These are phyloP conservation scores for Napeogenes sylphis DNA, from an alignment of 2,888 invertebrate species.

Conservation along the genomic window DNA sequence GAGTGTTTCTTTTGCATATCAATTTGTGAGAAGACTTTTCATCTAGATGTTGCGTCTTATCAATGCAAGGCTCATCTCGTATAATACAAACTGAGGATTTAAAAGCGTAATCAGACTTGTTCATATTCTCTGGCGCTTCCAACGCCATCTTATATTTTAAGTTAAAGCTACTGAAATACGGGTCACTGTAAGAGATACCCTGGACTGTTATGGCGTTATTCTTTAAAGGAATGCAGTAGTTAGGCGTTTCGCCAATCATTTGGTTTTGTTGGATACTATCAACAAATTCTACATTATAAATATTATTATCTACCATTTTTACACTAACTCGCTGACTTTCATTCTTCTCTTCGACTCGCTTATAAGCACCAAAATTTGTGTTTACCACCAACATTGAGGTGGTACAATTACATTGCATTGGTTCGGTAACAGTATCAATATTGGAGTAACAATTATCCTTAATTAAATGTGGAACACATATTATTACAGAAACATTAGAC, in stretches of 20 bases:
- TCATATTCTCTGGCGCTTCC: slow-evolving; percentile 75
- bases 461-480: slow-evolving; percentile 82
- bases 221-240: slow-evolving; percentile 78
- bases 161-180: slow-evolving; percentile 79
- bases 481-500: slow-evolving; percentile 79
- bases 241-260: slow-evolving; percentile 78
- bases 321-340: slow-evolving; percentile 77
- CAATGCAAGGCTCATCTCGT: slow-evolving; percentile 71
- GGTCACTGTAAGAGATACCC: slow-evolving; percentile 80
- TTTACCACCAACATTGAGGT: slow-evolving; percentile 79
- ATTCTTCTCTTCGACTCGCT: slow-evolving; percentile 74
- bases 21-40: slow-evolving; percentile 66
- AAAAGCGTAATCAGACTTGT: slow-evolving; percentile 81
- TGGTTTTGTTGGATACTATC: slow-evolving; percentile 79
- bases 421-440: slow-evolving; percentile 79
- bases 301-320: slow-evolving; percentile 78
- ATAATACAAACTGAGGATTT: slow-evolving; percentile 78
- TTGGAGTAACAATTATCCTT: slow-evolving; percentile 78
- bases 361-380: slow-evolving; percentile 79
- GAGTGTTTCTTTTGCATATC: slow-evolving; percentile 66
- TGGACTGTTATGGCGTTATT: slow-evolving; percentile 80
- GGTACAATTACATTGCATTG: slow-evolving; percentile 79
- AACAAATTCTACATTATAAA: slow-evolving; percentile 78
- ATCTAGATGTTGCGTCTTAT: slow-evolving; percentile 64
- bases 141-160: slow-evolving; percentile 78